Evolutionary conservation across 2,797 vertebrate genomes (phyloP), one percentile per base, ranked within the genome.

Genomic region (Falco concolor): DNA sequence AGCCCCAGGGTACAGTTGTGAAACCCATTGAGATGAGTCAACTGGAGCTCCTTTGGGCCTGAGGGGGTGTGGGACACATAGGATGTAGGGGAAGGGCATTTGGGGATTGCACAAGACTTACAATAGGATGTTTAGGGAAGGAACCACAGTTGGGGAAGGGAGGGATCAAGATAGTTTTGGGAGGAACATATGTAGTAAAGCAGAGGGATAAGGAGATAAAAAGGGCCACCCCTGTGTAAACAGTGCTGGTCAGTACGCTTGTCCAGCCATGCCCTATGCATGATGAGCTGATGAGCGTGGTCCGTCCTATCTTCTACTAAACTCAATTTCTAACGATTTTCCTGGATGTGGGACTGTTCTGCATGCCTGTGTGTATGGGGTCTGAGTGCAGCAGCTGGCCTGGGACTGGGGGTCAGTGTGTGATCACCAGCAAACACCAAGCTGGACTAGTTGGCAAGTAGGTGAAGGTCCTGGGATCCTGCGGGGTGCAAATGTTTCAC

Each of bases 401-500:
- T 57, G 54, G 60, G 38, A 23, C 22, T 45, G 40, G n/a, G 22
- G 25, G 8, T 28, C 2, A 2, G 40, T 21, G 52, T 40, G 56
- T 30, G 45, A 56, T 18, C 45, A 13, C n/a, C 12, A 23, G 34
- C 61, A 67, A 50, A 64, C 24, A 20, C 24, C 72, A 86, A 44
- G 25, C 14, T 0, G 1, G 49, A 28, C 30, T 3, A 28, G 13
- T 1, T 49, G 53, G 25, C 23, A 75, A 45, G n/a, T 9, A 42
- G 36, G 23, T 25, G 53, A 64, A 63, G 56, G 67, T 69, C 40
- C 61, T 78, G 30, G 42, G 17, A 73, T 44, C 11, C 64, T 73
- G 19, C 0, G 0, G n/a, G 13, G 6, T 27, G n/a, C 0, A 1
- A 28, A 25, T 67, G n/a, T n/a, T 16, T 40, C 49, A 65, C 40